phyloP scores from a whole-genome alignment of 2,797 vertebrate species.

The Chelon auratus region DNA sequence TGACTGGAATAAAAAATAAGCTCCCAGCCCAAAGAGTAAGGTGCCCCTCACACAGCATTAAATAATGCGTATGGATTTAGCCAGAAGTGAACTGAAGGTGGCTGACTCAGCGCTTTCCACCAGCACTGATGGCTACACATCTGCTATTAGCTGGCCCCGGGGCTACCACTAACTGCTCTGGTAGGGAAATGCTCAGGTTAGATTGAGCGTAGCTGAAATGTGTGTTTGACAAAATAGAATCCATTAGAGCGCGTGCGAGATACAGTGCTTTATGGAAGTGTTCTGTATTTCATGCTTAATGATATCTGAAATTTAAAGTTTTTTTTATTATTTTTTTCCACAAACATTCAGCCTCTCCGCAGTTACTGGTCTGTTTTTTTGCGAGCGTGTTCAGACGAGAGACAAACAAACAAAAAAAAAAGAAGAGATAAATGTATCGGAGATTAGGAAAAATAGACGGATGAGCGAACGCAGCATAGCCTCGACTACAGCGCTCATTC shows the following conservation, averaged over 20 bases:
- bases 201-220: constrained; percentile 58
- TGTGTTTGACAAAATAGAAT: constrained; percentile 52
- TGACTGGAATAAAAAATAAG: constrained; percentile 4
- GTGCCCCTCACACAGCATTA: constrained; percentile 31
- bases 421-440: constrained; percentile 1
- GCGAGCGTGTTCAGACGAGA: constrained; percentile 3
- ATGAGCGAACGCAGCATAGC: constrained; percentile 13
- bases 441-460: constrained; percentile 2
- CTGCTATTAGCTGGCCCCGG: constrained; percentile 63
- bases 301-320: constrained; percentile 5
- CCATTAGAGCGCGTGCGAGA: constrained; percentile 45
- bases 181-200: constrained; percentile 60
- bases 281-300: constrained; percentile 17
- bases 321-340: neutral
- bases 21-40: constrained; percentile 6
- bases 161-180: constrained; percentile 68
- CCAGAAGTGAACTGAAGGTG: constrained; percentile 65
- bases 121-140: constrained; percentile 64
- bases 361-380: neutral
- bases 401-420: constrained; percentile 1
- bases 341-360: neutral
- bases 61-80: constrained; percentile 61
- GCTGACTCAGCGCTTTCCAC: constrained; percentile 69
- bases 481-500: constrained; percentile 22
- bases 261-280: neutral